These are phyloP conservation scores for Venustaconcha ellipsiformis DNA, from an alignment of 1,140 invertebrate genomes.

Conservation along the genomic window DNA sequence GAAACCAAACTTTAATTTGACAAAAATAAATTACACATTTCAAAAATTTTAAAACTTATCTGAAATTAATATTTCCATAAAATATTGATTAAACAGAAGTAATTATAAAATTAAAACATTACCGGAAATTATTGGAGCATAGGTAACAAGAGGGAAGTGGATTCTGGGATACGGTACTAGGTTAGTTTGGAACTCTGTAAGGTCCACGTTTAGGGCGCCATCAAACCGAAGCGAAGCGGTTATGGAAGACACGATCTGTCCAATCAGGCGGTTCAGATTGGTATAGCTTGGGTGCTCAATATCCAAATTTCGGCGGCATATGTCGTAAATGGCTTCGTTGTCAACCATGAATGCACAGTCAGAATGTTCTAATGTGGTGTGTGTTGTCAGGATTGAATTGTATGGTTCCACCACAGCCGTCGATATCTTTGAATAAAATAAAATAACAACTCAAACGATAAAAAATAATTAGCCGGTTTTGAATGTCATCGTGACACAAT, in stretches of 20 bases:
- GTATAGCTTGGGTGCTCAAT: constrained; percentile 64
- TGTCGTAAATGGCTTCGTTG: constrained; percentile 92
- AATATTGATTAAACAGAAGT: too few species aligned
- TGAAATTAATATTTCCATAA: too few species aligned
- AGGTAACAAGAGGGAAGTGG: constrained; percentile 61
- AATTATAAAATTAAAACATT: neutral
- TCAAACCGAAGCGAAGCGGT: constrained; percentile 78
- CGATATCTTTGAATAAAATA: constrained; percentile 50
- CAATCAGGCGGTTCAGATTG: constrained; percentile 66
- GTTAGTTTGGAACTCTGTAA: constrained; percentile 81
- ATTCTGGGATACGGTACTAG: constrained; percentile 68
- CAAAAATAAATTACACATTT: too few species aligned
- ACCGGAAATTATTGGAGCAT: constrained; percentile 59
- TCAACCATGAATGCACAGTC: constrained; percentile 77
- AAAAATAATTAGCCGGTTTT: too few species aligned
- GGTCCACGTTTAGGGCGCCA: constrained; percentile 78
- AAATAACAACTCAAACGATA: too few species aligned
- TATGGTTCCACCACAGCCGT: constrained; percentile 67
- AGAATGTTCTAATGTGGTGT: constrained; percentile 69
- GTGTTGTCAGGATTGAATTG: constrained; percentile 69
- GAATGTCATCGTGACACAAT: too few species aligned
- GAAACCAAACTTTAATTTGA: too few species aligned
- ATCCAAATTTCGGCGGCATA: constrained; percentile 84
- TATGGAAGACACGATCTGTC: constrained; percentile 73
- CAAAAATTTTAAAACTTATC: too few species aligned